phyloP scores from a whole-genome alignment of 2,113 vertebrate genomes.

The Mesembrinibis cayennensis region DNA sequence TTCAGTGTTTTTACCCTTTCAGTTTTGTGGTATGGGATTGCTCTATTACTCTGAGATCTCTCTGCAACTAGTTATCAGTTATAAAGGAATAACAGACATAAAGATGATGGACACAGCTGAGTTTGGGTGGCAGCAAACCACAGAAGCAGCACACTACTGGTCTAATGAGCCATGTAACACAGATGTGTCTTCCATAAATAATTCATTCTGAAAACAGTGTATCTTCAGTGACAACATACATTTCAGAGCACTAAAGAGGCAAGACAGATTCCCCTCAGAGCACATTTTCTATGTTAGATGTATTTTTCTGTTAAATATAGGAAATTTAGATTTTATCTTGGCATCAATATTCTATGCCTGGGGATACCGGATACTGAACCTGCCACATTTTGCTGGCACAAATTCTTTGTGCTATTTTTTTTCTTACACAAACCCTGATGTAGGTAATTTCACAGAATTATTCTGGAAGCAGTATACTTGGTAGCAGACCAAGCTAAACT shows the following conservation, averaged over 20 bases:
- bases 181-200: conserved; percentile 12
- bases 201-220: background rate
- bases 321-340: background rate
- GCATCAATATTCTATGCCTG: background rate
- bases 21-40: background rate
- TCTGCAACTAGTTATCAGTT: background rate
- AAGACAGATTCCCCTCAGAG: background rate
- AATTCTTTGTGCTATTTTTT: background rate
- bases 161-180: background rate
- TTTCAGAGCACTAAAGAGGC: background rate
- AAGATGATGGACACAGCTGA: background rate
- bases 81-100: background rate
- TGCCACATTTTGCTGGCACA: background rate
- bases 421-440: background rate
- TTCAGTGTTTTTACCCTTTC: background rate
- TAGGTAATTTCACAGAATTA: background rate
- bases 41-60: background rate
- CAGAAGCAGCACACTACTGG: background rate
- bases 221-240: background rate
- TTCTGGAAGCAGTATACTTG: background rate
- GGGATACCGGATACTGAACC: background rate
- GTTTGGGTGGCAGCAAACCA: background rate
- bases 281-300: background rate
- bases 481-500: background rate
- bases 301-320: background rate